These are phyloP conservation scores for Ia io DNA, from an alignment of 2,113 vertebrate species.

Conservation along the genomic window DNA sequence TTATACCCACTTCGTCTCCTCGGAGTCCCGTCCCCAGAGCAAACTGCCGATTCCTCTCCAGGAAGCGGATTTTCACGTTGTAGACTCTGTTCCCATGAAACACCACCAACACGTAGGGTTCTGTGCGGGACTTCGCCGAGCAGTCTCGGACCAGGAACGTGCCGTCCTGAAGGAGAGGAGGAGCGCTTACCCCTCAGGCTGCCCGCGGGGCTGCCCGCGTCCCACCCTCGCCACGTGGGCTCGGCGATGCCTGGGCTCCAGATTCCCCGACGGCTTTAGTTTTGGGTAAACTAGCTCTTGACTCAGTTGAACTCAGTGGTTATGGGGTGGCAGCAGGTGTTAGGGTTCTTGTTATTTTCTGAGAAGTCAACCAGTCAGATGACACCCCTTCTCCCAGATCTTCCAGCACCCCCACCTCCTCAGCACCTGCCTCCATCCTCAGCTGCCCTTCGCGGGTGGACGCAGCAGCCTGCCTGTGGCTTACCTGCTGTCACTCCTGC, in stretches of 20 bases:
- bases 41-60: constrained; percentile 84
- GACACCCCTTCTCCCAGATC: not conserved
- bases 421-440: not conserved
- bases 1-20: constrained; percentile 87
- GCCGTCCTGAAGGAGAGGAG: constrained; percentile 84
- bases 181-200: not conserved
- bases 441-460: not conserved
- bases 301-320: not conserved
- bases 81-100: constrained; percentile 90
- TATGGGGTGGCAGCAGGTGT: no score
- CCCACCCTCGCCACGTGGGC: rapidly evolving
- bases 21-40: constrained; percentile 88
- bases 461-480: not conserved
- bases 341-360: not conserved
- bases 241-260: not conserved
- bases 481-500: not conserved
- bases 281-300: not conserved
- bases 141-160: constrained; percentile 91
- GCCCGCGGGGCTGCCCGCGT: rapidly evolving
- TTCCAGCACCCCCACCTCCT: rapidly evolving
- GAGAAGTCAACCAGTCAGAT: not conserved
- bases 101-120: constrained; percentile 91
- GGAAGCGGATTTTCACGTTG: constrained; percentile 93
- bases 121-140: constrained; percentile 83
- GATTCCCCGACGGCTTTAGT: not conserved